These are phyloP conservation scores for Chrysopilus asiliformis DNA, from an alignment of 2,888 invertebrate species.

Conservation along the genomic window DNA sequence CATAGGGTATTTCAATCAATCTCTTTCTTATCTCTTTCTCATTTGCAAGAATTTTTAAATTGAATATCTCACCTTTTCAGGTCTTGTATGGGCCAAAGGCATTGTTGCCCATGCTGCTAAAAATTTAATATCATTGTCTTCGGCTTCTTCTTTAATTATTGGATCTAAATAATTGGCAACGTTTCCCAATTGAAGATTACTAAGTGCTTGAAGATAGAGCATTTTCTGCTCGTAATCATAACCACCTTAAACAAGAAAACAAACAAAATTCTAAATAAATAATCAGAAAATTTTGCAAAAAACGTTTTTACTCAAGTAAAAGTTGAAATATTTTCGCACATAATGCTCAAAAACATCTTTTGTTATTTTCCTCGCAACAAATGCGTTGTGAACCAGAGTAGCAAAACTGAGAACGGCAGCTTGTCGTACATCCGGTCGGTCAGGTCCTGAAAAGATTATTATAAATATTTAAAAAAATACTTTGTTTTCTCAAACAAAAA, in stretches of 20 bases:
- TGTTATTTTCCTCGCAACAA: slow-evolving; percentile 38
- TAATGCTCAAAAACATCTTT: slow-evolving; percentile 56
- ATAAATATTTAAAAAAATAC: too few species aligned
- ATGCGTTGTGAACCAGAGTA: slow-evolving; percentile 51
- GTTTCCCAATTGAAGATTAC: slow-evolving; percentile 47
- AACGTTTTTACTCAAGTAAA: slow-evolving; percentile 47
- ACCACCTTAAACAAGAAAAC: slow-evolving; percentile 39
- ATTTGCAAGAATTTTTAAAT: slow-evolving; percentile 2
- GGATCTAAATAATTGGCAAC: slow-evolving; percentile 41
- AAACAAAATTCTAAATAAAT: too few species aligned
- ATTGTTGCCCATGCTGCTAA: slow-evolving; percentile 52
- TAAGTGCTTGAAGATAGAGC: slow-evolving; percentile 56
- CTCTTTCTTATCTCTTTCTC: too few species aligned
- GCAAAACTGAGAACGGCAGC: slow-evolving; percentile 57
- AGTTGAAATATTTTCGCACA: slow-evolving; percentile 54
- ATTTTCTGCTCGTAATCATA: slow-evolving; percentile 52
- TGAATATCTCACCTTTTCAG: slow-evolving; percentile 35
- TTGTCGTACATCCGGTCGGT: slow-evolving; percentile 44
- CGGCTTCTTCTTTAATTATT: slow-evolving; percentile 43
- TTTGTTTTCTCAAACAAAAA: too few species aligned
- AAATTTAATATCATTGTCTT: slow-evolving; percentile 40
- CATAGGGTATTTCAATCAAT: too few species aligned
- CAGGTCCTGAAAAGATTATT: too few species aligned
- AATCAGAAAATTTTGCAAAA: too few species aligned
- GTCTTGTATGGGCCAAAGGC: slow-evolving; percentile 38